Percentiles rank a stretch among this genome's conserved stretches.
phyloP scores from a whole-genome alignment of 2,797 vertebrate species.

The Uromys caudimaculatus region DNA sequence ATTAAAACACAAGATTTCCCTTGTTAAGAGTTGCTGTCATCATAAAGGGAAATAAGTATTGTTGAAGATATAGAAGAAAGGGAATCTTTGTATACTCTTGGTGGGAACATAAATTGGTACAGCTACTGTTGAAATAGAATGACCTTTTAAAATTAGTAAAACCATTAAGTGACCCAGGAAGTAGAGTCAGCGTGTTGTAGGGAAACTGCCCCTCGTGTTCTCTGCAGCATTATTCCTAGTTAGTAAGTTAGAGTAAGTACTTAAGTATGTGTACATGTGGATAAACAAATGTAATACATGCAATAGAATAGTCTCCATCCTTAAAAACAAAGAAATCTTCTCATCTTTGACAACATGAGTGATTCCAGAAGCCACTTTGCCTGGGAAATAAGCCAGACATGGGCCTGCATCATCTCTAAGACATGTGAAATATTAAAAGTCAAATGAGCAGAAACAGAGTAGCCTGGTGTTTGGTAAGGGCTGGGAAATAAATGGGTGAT shows the following conservation, averaged over 20 bases:
- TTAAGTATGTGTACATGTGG: not conserved
- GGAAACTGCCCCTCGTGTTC: not conserved
- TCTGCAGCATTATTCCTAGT: not conserved
- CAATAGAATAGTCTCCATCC: not conserved
- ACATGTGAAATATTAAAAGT: not conserved
- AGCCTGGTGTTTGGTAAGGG: not conserved
- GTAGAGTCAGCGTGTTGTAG: not conserved
- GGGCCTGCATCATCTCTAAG: not conserved
- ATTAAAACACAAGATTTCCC: not conserved
- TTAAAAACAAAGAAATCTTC: slow-evolving; percentile 6
- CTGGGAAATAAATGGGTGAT: not conserved
- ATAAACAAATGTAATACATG: not conserved
- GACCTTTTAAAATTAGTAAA: not conserved
- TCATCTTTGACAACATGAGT: not conserved
- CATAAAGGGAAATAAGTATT: not conserved
- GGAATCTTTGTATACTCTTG: not conserved
- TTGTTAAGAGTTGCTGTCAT: not conserved
- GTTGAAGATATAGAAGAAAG: not conserved
- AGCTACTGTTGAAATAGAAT: not conserved
- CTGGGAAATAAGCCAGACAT: not conserved
- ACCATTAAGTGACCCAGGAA: not conserved
- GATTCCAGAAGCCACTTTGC: not conserved
- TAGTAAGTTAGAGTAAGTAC: not conserved
- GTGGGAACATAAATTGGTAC: not conserved
- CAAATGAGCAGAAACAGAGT: not conserved